phyloP scores from a whole-genome alignment of 2,888 invertebrate genomes.

The Andrena chrysosceles region DNA sequence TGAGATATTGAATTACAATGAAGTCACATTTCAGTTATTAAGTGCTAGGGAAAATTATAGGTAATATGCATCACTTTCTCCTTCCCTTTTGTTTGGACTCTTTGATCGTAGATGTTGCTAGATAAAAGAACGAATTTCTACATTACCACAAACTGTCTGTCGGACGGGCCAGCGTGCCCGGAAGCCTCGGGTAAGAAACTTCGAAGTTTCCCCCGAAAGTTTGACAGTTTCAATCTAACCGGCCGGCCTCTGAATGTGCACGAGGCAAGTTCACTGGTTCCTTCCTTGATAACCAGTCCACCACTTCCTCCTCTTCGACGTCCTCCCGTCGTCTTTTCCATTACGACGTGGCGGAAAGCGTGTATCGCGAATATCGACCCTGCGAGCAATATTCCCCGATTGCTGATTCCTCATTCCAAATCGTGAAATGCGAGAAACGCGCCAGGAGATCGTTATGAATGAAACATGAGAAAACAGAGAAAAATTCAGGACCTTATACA shows the following conservation, averaged over 20 bases:
- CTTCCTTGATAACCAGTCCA: constrained; percentile 62
- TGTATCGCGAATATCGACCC: constrained; percentile 28
- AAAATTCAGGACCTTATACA: not conserved
- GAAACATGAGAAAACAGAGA: not conserved
- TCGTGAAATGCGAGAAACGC: not conserved
- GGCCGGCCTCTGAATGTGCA: constrained; percentile 55
- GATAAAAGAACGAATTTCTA: constrained; percentile 30
- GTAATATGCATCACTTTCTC: not conserved
- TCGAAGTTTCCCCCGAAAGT: constrained; percentile 67
- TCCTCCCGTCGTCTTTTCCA: constrained; percentile 43
- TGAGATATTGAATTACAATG: too few species aligned
- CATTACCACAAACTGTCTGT: constrained; percentile 50
- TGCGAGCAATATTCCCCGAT: constrained; percentile 11
- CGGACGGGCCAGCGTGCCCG: constrained; percentile 37
- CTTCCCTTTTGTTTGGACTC: not conserved
- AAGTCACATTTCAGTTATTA: not conserved
- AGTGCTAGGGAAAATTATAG: not conserved
- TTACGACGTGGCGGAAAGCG: constrained; percentile 29
- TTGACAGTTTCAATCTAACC: constrained; percentile 78
- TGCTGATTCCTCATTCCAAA: not conserved
- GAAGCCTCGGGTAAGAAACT: constrained; percentile 58
- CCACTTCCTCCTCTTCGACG: constrained; percentile 46
- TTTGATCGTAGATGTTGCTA: not conserved
- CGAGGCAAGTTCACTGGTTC: constrained; percentile 56
- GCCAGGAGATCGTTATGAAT: not conserved